These are phyloP conservation scores for Phoebastria nigripes DNA, from an alignment of 2,797 vertebrate species.

Conservation along the genomic window DNA sequence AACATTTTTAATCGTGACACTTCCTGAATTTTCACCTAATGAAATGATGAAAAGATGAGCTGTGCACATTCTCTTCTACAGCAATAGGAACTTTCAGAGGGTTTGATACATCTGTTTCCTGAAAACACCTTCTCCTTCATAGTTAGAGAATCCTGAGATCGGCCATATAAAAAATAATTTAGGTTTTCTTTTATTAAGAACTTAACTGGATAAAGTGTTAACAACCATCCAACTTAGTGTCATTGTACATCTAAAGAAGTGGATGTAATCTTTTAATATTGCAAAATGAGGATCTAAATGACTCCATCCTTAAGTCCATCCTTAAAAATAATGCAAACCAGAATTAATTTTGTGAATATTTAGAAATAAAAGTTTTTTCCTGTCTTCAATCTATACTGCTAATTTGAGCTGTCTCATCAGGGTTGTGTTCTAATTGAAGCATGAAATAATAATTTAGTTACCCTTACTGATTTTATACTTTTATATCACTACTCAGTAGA, in stretches of 20 bases:
- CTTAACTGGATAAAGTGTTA: neutral
- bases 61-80: neutral
- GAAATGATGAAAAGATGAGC: neutral
- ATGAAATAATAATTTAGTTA: slow-evolving; percentile 18
- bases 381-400: neutral
- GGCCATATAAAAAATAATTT: neutral
- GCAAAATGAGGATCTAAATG: neutral
- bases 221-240: neutral
- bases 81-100: neutral
- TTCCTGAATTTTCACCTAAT: neutral
- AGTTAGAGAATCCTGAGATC: neutral
- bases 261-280: neutral
- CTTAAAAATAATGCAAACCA: neutral
- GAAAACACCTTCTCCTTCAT: neutral
- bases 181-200: neutral
- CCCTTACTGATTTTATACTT: slow-evolving; percentile 2
- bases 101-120: neutral
- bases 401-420: neutral
- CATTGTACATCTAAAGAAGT: neutral
- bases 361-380: neutral
- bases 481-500: neutral
- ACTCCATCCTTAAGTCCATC: neutral
- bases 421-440: neutral
- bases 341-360: neutral
- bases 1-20: neutral